Conservation (phyloP, 1,140 invertebrate genomes). For the Drosophila seguyi region DNA sequence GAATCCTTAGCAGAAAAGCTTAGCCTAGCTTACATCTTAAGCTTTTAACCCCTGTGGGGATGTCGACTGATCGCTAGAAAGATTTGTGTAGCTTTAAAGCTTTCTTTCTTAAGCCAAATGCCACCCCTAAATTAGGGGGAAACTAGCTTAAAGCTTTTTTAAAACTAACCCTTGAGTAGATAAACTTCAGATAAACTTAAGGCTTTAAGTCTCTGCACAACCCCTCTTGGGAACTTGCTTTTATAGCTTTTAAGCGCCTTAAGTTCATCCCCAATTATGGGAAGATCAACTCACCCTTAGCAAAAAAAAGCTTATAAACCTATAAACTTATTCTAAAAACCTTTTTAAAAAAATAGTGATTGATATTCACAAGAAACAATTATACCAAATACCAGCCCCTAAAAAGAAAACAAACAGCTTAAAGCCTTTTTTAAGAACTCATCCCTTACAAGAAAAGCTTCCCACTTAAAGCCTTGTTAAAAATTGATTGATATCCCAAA, state of each 20-base stretch:
- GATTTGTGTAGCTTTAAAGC: background rate
- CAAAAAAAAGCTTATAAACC: no score
- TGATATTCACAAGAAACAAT: no score
- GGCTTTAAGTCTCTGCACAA: background rate
- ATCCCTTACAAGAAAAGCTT: background rate
- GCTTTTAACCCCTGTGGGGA: no score
- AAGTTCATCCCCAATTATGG: background rate
- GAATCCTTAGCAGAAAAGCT: background rate
- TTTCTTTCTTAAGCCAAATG: background rate
- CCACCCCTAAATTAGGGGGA: no score
- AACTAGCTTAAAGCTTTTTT: background rate
- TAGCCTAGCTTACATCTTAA: background rate
- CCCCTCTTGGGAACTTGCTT: background rate
- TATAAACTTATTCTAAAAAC: no score
- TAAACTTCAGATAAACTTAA: background rate
- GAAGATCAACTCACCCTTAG: background rate
- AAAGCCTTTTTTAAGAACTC: background rate
- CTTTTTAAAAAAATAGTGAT: no score
- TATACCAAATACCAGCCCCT: background rate
- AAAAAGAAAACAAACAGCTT: background rate
- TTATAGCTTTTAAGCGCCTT: background rate
- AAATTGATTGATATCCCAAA: no score
- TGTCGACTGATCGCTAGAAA: background rate
- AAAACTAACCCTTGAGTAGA: background rate
- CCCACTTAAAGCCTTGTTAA: background rate